A percentile compares a stretch with the other conserved stretches of the same genome.
Evolutionary conservation across 2,888 invertebrate genomes (phyloP).

Genomic region (Eupithecia centaureata): DNA sequence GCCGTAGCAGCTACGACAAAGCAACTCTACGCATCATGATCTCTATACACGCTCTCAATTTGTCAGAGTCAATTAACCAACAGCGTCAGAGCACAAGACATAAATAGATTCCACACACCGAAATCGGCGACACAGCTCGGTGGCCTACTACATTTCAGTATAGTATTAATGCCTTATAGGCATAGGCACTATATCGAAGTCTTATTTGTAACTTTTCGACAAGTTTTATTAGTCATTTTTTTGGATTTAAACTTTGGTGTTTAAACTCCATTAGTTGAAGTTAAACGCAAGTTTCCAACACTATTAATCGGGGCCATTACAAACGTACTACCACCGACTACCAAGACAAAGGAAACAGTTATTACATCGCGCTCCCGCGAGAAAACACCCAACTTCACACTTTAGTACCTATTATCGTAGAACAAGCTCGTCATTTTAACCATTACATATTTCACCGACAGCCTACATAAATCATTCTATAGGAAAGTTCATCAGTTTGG

Average conservation of each 20-base stretch:
- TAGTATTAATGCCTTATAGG: too few relatives aligned
- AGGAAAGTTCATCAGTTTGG: conserved; percentile 42
- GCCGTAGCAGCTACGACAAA: conserved; percentile 31
- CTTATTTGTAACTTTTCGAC: too few relatives aligned
- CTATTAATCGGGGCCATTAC: conserved; percentile 63
- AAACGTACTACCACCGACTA: conserved; percentile 35
- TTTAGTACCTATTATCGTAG: conserved; percentile 21
- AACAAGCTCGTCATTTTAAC: conserved; percentile 13
- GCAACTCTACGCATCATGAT: conserved; percentile 48
- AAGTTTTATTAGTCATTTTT: too few relatives aligned
- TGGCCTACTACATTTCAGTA: neutral
- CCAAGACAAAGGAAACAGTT: conserved; percentile 61
- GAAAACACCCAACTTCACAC: conserved; percentile 52
- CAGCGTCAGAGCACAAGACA: conserved; percentile 34
- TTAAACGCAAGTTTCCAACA: conserved; percentile 45
- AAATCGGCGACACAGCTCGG: neutral
- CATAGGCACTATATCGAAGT: too few relatives aligned
- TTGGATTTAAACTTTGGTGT: neutral
- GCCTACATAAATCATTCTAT: conserved; percentile 35
- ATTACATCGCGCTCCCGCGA: conserved; percentile 54
- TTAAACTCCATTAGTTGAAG: conserved; percentile 32
- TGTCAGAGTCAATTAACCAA: conserved; percentile 52
- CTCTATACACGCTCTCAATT: conserved; percentile 48
- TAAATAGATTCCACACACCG: neutral
- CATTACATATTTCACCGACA: conserved; percentile 16